phyloP scores from a whole-genome alignment of 2,797 vertebrate genomes.

The Sebastes steindachneri region DNA sequence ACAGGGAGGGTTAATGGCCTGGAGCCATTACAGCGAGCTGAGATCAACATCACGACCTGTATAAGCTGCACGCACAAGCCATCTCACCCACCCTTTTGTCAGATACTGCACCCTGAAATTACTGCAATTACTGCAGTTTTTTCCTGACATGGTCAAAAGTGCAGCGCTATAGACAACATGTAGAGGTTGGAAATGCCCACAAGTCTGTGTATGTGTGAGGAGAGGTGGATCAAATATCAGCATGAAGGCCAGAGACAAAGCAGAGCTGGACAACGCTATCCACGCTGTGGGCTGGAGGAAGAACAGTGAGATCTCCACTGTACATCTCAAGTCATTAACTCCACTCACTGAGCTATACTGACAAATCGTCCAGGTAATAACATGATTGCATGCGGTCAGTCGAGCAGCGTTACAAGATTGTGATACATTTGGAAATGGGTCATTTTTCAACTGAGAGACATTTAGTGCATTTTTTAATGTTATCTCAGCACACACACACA shows the following conservation, averaged over 20 bases:
- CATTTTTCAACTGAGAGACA: conserved; percentile 62
- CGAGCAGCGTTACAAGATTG: conserved; percentile 43
- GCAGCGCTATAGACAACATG: not conserved
- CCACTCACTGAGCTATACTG: conserved; percentile 29
- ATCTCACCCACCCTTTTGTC: conserved; percentile 48
- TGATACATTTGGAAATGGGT: conserved; percentile 56
- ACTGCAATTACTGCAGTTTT: conserved; percentile 28
- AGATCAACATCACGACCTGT: conserved; percentile 63
- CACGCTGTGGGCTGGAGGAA: not conserved
- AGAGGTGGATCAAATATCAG: not conserved
- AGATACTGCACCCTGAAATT: conserved; percentile 51
- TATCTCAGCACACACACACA: conserved; percentile 25
- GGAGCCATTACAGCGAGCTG: conserved; percentile 64
- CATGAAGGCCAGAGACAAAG: conserved; percentile 7
- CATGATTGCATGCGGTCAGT: conserved; percentile 44
- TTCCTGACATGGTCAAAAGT: conserved; percentile 9
- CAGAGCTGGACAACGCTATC: not conserved
- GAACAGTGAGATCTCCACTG: not conserved
- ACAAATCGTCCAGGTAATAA: conserved; percentile 58
- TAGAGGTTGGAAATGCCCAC: not conserved
- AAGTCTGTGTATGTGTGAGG: not conserved
- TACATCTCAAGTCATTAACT: conserved; percentile 55
- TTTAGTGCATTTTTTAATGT: conserved; percentile 58
- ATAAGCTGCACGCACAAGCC: conserved; percentile 23
- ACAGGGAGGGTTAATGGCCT: conserved; percentile 66